phyloP scores from a whole-genome alignment of 2,113 vertebrate species.

The Albula goreensis region DNA sequence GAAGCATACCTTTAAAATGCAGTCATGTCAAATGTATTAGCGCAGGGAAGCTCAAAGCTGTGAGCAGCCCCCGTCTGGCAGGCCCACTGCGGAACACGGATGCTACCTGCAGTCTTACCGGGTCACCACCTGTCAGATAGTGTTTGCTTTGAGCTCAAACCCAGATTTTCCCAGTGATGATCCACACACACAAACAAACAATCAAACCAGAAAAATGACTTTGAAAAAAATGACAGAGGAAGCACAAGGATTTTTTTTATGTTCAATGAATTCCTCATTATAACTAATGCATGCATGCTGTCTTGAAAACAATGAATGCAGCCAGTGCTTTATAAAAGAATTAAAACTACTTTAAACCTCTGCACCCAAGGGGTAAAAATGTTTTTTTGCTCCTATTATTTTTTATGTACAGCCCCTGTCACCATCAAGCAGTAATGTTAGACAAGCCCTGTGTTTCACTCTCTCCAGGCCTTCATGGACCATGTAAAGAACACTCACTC shows the following conservation, averaged over 20 bases:
- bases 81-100: slow-evolving; percentile 25
- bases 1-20: neutral
- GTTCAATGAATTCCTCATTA: neutral
- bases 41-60: neutral
- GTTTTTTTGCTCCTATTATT: neutral
- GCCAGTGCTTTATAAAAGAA: neutral
- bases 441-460: too few relatives aligned
- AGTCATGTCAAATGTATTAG: neutral
- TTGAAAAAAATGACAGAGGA: neutral
- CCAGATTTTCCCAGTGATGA: neutral
- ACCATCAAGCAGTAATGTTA: too few relatives aligned
- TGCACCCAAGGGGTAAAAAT: neutral
- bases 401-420: neutral
- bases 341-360: neutral
- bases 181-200: neutral
- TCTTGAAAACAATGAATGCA: neutral
- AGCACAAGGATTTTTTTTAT: neutral
- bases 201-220: neutral
- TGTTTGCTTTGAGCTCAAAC: slow-evolving; percentile 3
- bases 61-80: neutral
- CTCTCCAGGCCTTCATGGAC: too few relatives aligned
- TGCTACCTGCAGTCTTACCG: slow-evolving; percentile 35
- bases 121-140: slow-evolving; percentile 29
- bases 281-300: neutral
- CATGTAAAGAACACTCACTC: too few relatives aligned